Percentiles rank a stretch among this genome's conserved stretches.
Evolutionary conservation across 2,113 vertebrate genomes (phyloP).

Genomic region (Silurus glanis): DNA sequence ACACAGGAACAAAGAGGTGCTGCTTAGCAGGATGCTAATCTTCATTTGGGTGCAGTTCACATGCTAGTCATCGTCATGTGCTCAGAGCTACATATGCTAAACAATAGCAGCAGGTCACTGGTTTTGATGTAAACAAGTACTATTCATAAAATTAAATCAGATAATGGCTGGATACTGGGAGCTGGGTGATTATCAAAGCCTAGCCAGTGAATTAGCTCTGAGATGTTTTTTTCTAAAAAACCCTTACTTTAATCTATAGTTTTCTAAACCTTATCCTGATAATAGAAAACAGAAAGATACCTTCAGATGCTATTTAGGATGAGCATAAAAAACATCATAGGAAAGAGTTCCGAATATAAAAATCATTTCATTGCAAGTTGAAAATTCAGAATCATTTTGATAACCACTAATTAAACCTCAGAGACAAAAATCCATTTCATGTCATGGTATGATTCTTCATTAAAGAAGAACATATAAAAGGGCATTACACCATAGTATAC

Average conservation of each 20-base stretch:
- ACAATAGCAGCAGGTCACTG: not conserved
- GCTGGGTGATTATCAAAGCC: not conserved
- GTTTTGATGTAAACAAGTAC: not conserved
- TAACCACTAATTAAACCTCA: not conserved
- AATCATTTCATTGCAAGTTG: not conserved
- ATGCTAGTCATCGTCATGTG: not conserved
- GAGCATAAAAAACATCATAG: not conserved
- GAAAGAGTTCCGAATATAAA: not conserved
- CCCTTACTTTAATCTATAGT: not conserved
- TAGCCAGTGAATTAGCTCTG: not conserved
- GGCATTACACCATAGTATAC: not conserved
- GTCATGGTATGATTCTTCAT: not conserved
- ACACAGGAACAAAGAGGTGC: slow-evolving; percentile 11
- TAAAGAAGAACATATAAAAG: not conserved
- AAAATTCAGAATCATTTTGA: not conserved
- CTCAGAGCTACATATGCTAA: not conserved
- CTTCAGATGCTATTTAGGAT: not conserved
- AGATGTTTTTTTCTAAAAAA: not conserved
- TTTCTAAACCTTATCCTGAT: not conserved
- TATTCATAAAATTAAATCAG: not conserved
- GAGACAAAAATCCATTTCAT: not conserved
- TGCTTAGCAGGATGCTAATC: not conserved
- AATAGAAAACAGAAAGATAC: not conserved
- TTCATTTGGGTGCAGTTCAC: not conserved
- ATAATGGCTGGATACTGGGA: not conserved